phyloP scores from a whole-genome alignment of 2,113 vertebrate species.

The Rhadina sibilatrix region DNA sequence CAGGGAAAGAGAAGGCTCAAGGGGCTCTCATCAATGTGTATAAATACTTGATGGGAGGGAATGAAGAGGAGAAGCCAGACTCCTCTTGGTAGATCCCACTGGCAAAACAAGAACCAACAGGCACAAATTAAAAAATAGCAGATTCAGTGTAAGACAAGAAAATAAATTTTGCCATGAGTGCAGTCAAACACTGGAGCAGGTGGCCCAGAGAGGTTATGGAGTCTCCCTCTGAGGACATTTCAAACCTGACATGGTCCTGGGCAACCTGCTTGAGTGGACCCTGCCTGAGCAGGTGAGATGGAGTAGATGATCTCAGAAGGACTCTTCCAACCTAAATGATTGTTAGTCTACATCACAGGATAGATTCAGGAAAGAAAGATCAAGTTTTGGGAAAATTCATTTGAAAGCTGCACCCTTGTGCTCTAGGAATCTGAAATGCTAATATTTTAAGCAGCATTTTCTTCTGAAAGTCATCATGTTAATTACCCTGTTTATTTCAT shows the following conservation, averaged over 20 bases:
- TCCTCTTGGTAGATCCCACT: not conserved
- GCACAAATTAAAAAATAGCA: not conserved
- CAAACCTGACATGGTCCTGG: not conserved
- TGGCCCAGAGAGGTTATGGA: not conserved
- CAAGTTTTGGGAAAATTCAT: not conserved
- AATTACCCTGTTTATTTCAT: not conserved
- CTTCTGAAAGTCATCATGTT: not conserved
- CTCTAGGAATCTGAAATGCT: not conserved
- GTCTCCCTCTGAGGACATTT: not conserved
- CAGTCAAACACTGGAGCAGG: not conserved
- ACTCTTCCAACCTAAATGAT: not conserved
- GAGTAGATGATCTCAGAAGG: not conserved
- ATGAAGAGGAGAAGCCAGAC: not conserved
- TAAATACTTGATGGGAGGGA: not conserved
- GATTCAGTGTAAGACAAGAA: not conserved
- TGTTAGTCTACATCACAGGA: not conserved
- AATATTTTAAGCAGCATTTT: not conserved
- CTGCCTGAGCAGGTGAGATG: not conserved
- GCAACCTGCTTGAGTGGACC: not conserved
- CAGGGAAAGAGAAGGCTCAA: not conserved
- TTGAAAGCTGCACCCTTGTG: not conserved
- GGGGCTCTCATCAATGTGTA: not conserved
- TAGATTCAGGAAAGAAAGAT: not conserved
- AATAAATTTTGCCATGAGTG: not conserved
- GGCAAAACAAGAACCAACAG: not conserved